A percentile compares a stretch with the other conserved stretches of the same genome.
Evolutionary conservation across 1,140 invertebrate species (phyloP).

Genomic region (Heterodera schachtii): DNA sequence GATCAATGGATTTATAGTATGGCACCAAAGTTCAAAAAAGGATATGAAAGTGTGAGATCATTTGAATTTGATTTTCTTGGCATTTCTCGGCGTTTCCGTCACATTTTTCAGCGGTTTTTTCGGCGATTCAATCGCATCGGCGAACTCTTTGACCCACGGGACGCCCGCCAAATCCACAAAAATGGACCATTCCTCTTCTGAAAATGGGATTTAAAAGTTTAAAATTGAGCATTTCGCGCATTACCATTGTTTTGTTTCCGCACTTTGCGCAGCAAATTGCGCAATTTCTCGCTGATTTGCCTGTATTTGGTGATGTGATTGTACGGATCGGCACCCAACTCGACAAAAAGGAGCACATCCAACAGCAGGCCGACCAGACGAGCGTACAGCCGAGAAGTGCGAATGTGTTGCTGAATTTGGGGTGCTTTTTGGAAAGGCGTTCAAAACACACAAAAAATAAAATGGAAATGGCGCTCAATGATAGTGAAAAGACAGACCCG

Average conservation of each 20-base stretch:
- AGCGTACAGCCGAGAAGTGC: conserved; percentile 9
- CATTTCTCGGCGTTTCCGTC: too few species aligned
- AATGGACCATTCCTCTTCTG: conserved; percentile 16
- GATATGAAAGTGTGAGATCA: too few species aligned
- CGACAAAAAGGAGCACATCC: conserved; percentile 14
- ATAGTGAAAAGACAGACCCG: too few species aligned
- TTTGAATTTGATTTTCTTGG: too few species aligned
- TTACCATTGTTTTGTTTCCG: neutral
- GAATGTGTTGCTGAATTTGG: neutral
- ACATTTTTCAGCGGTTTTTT: neutral
- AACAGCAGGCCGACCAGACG: conserved; percentile 17
- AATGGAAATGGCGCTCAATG: too few species aligned
- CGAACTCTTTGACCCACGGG: conserved; percentile 8
- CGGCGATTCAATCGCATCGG: neutral
- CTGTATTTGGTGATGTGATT: neutral
- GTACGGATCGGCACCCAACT: neutral
- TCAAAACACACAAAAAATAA: too few species aligned
- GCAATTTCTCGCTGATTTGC: neutral
- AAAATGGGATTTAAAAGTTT: neutral
- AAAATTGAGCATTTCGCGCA: neutral
- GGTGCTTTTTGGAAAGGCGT: too few species aligned
- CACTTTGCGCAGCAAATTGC: neutral
- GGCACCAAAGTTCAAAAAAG: too few species aligned
- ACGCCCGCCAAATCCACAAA: conserved; percentile 20
- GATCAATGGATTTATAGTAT: too few species aligned